Percentiles rank a stretch among this genome's conserved stretches.
Conservation (phyloP, 2,888 invertebrate genomes). For the Glaucopsyche alexis region DNA sequence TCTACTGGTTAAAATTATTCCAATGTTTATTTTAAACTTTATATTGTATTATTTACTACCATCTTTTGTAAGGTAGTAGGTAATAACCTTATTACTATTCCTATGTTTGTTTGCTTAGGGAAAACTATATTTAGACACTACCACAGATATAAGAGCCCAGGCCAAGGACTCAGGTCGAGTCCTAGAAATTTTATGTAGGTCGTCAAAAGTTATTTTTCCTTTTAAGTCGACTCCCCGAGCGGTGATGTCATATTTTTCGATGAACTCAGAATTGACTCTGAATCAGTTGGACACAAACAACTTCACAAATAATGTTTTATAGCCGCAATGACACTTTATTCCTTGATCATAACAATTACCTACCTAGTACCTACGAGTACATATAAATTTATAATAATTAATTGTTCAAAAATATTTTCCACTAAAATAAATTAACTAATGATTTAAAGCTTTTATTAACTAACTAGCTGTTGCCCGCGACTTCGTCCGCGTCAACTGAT, state of each 20-base stretch:
- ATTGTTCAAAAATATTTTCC: too few relatives aligned
- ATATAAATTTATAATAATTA: neutral
- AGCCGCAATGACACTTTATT: neutral
- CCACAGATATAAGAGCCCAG: slow-evolving; percentile 17
- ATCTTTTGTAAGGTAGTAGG: neutral
- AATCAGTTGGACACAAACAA: slow-evolving; percentile 42
- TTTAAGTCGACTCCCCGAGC: slow-evolving; percentile 18
- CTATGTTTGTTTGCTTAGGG: neutral
- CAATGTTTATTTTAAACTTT: too few relatives aligned
- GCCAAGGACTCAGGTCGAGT: slow-evolving; percentile 29
- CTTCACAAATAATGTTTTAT: slow-evolving; percentile 29
- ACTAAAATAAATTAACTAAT: too few relatives aligned
- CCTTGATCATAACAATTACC: neutral
- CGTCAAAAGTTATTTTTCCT: slow-evolving; percentile 31
- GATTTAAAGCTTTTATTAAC: too few relatives aligned
- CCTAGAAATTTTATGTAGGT: slow-evolving; percentile 30
- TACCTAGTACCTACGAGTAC: neutral
- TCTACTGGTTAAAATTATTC: too few relatives aligned
- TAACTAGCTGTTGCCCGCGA: too few relatives aligned
- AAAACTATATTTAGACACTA: slow-evolving; percentile 14
- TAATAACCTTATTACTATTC: neutral
- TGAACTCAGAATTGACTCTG: slow-evolving; percentile 39
- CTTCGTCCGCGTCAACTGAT: too few relatives aligned
- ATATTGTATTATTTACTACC: neutral
- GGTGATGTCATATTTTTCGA: slow-evolving; percentile 30